phyloP scores from a whole-genome alignment of 2,113 vertebrate genomes.

The Menidia beryllina region DNA sequence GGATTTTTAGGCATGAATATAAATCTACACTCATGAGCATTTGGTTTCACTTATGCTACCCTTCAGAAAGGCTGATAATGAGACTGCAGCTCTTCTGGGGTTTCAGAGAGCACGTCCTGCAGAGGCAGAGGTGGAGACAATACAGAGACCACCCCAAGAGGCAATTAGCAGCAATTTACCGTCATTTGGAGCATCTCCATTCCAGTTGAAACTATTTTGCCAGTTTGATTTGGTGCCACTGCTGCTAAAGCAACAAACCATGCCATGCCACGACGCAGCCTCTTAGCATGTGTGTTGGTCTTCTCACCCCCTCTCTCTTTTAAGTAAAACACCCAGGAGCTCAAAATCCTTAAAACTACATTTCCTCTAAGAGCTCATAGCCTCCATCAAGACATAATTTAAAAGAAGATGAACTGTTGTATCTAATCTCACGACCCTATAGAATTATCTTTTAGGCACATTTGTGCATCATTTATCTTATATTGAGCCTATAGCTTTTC shows the following conservation, averaged over 20 bases:
- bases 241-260: slow-evolving; percentile 14
- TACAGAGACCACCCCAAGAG: slow-evolving; percentile 62
- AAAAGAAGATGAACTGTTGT: neutral
- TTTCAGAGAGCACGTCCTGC: slow-evolving; percentile 39
- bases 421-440: neutral
- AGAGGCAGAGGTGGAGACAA: slow-evolving; percentile 36
- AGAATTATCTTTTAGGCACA: neutral
- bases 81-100: slow-evolving; percentile 39
- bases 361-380: slow-evolving; percentile 9
- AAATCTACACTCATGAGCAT: slow-evolving; percentile 21
- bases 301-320: neutral
- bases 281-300: neutral
- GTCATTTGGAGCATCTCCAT: slow-evolving; percentile 59
- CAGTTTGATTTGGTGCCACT: slow-evolving; percentile 34
- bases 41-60: slow-evolving; percentile 29
- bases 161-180: slow-evolving; percentile 67
- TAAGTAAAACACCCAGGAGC: neutral
- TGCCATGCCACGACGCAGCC: too few species aligned
- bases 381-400: slow-evolving; percentile 6
- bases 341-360: slow-evolving; percentile 13
- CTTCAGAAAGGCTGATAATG: slow-evolving; percentile 39
- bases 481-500: neutral
- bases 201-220: slow-evolving; percentile 51
- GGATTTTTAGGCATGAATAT: slow-evolving; percentile 12
- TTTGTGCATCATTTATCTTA: neutral